Evolutionary conservation across 2,113 vertebrate species (phyloP).

Genomic region (Apaloderma vittatum): DNA sequence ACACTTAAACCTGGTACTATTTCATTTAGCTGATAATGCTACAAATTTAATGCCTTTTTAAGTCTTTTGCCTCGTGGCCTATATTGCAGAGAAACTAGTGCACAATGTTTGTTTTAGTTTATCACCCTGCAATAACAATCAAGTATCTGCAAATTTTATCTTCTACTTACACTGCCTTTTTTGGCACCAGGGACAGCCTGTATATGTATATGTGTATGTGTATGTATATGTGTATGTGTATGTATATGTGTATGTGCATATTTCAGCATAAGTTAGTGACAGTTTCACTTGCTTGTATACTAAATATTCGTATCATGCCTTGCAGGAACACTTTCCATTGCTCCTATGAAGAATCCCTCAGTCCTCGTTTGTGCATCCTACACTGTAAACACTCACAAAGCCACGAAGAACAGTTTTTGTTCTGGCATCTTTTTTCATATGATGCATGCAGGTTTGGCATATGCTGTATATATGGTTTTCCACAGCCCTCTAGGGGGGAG

Average conservation of each 20-base stretch:
- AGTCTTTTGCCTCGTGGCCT: neutral
- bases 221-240: no score
- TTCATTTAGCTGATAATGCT: neutral
- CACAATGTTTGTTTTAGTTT: neutral
- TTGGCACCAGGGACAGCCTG: neutral
- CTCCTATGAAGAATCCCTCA: neutral
- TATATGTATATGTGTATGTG: no score
- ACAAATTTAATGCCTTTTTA: neutral
- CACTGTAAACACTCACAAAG: neutral
- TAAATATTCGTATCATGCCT: neutral
- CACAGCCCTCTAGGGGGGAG: neutral
- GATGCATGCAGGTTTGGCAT: neutral
- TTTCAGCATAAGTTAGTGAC: neutral
- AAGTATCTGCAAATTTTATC: neutral
- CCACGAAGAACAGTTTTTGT: neutral
- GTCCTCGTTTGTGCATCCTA: neutral
- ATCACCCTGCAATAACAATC: neutral
- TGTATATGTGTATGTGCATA: no score
- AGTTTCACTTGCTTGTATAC: neutral
- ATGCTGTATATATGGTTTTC: neutral
- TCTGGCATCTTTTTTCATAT: neutral
- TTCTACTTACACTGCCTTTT: neutral
- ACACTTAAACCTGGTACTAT: fast-evolving
- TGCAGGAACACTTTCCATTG: neutral
- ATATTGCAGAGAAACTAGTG: neutral